phyloP scores from a whole-genome alignment of 92 coral and sea anemone species.

The Umimayanthus chanpuru region DNA sequence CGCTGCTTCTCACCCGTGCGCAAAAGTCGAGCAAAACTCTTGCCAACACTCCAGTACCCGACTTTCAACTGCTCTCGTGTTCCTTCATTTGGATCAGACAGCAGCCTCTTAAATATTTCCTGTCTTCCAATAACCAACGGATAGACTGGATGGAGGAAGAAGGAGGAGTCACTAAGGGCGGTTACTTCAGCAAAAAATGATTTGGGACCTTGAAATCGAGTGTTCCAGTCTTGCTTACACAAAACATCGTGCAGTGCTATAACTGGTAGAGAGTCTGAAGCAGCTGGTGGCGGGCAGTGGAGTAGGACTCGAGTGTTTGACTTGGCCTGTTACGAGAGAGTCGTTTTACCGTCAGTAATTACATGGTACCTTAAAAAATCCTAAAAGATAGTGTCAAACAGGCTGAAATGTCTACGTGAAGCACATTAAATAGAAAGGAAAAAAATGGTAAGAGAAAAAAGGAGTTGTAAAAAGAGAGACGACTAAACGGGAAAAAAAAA shows the following conservation, averaged over 20 bases:
- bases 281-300: slow-evolving; percentile 60
- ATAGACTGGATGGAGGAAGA: background rate
- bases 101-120: no score
- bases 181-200: background rate
- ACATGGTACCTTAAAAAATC: background rate
- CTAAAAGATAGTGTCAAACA: background rate
- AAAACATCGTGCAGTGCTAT: slow-evolving; percentile 3
- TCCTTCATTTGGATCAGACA: background rate
- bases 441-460: no score
- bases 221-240: background rate
- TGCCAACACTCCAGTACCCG: background rate
- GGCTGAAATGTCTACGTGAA: background rate
- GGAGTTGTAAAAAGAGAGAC: no score
- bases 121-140: background rate
- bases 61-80: background rate
- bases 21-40: background rate
- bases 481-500: no score
- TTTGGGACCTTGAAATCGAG: background rate
- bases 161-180: background rate
- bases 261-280: slow-evolving; percentile 82
- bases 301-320: slow-evolving; percentile 56
- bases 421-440: background rate
- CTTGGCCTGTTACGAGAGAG: slow-evolving; percentile 59
- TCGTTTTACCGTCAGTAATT: background rate
- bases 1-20: background rate